A percentile compares a stretch with the other conserved stretches of the same genome.
Conservation (phyloP, 2,888 invertebrate genomes). For the Chorisops tibialis region DNA sequence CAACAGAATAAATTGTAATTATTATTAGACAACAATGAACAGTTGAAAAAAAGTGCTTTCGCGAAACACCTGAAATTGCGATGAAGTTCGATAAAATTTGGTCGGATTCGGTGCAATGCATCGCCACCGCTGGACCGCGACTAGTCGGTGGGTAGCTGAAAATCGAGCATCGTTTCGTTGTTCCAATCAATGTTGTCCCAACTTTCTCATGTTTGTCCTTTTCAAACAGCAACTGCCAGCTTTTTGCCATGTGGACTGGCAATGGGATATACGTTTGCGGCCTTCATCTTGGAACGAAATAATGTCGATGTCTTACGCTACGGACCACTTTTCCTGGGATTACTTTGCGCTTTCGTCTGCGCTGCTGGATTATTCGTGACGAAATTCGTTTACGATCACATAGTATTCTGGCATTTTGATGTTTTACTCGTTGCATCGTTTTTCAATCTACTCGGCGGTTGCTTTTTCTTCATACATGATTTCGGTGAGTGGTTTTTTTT, state of each 20-base stretch:
- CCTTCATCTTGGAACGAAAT: constrained; percentile 41
- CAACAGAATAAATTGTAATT: background rate
- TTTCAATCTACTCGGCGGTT: constrained; percentile 44
- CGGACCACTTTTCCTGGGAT: constrained; percentile 45
- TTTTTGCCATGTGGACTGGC: constrained; percentile 45
- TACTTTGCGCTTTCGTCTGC: constrained; percentile 38
- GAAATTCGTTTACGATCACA: constrained; percentile 41
- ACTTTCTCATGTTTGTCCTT: no score
- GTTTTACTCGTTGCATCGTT: constrained; percentile 39
- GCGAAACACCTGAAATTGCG: background rate
- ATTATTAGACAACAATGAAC: constrained; percentile 11
- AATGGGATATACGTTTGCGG: constrained; percentile 45
- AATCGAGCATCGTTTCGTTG: background rate
- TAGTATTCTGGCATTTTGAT: constrained; percentile 45
- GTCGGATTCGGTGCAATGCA: constrained; percentile 4
- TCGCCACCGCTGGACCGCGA: constrained; percentile 8
- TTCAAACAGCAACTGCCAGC: constrained; percentile 29
- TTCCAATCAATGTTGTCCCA: no score
- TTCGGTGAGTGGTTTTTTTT: constrained; percentile 40
- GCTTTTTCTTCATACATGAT: constrained; percentile 45
- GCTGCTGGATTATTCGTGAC: constrained; percentile 39
- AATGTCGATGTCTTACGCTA: constrained; percentile 38
- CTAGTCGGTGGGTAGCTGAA: constrained; percentile 6
- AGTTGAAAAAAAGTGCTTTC: constrained; percentile 7
- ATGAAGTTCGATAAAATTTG: constrained; percentile 21